Conservation (phyloP, 2,888 invertebrate species). For the Drosophila formosana region DNA sequence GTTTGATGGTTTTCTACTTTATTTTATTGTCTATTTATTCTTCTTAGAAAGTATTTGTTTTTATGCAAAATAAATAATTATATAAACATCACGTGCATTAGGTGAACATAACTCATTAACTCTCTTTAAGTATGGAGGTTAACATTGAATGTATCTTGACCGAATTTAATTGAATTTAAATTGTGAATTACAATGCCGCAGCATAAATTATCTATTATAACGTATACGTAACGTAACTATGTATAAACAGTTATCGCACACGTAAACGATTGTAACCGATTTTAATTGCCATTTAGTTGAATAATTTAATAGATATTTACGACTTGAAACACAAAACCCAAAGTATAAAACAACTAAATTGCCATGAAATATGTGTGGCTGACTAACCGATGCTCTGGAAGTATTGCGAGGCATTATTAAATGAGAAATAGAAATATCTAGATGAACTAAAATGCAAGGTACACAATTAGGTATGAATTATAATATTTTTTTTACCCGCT, state of each 20-base stretch:
- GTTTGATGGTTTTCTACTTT: no score
- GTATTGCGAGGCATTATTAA: no score
- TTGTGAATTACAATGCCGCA: neutral
- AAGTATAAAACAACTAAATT: neutral
- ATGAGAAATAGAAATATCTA: no score
- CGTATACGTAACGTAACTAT: neutral
- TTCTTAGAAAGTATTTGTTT: no score
- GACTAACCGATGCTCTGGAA: neutral
- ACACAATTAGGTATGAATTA: no score
- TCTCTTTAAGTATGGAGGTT: neutral
- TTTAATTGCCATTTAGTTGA: conserved; percentile 27
- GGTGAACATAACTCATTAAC: neutral
- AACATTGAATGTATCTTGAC: conserved; percentile 9
- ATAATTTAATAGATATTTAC: conserved; percentile 22
- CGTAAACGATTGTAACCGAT: conserved; percentile 14
- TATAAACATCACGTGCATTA: no score
- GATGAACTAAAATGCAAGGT: no score
- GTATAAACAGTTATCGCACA: conserved; percentile 12
- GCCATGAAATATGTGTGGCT: neutral
- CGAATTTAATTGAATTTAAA: neutral
- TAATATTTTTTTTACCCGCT: no score
- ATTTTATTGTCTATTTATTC: no score
- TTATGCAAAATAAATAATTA: no score
- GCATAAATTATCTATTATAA: conserved; percentile 11
- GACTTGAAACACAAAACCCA: conserved; percentile 11